These are phyloP conservation scores for Rhorus exstirpatorius DNA, from an alignment of 2,888 invertebrate genomes.

Conservation along the genomic window DNA sequence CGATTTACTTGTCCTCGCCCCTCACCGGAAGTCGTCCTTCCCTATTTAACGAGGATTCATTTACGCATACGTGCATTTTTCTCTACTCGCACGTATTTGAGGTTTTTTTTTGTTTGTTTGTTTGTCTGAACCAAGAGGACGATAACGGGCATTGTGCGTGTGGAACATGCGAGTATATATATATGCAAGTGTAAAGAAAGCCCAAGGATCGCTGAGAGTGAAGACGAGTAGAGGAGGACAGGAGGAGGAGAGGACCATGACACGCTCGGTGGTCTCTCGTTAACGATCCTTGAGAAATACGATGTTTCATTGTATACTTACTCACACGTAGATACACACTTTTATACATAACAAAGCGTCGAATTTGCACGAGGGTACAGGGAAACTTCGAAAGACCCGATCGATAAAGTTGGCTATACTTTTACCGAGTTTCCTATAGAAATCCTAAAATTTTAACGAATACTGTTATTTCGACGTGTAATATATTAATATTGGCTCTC, in stretches of 20 bases:
- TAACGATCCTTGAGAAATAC: conserved; percentile 51
- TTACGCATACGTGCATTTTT: conserved; percentile 16
- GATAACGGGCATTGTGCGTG: conserved; percentile 23
- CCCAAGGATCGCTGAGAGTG: conserved; percentile 38
- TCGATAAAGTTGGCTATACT: too few species aligned
- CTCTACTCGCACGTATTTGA: conserved; percentile 27
- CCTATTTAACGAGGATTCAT: conserved; percentile 60
- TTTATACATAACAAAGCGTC: conserved; percentile 1
- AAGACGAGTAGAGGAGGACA: conserved; percentile 25
- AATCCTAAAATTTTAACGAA: too few species aligned
- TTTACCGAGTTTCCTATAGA: too few species aligned
- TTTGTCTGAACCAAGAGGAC: conserved; percentile 28
- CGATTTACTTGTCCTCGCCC: conserved; percentile 42
- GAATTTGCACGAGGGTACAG: too few species aligned
- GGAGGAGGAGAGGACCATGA: conserved; percentile 41
- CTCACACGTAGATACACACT: conserved; percentile 42
- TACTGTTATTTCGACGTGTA: too few species aligned
- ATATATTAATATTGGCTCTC: too few species aligned
- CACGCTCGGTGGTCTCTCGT: conserved; percentile 63
- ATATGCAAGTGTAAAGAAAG: conserved; percentile 2
- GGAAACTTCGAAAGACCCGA: too few species aligned
- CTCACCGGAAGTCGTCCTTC: conserved; percentile 59
- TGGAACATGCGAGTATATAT: neutral
- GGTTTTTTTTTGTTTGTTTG: conserved; percentile 14
- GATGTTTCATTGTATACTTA: conserved; percentile 39